Evolutionary conservation across 2,797 vertebrate genomes (phyloP).

Genomic region (Schizopygopsis malacanthus): DNA sequence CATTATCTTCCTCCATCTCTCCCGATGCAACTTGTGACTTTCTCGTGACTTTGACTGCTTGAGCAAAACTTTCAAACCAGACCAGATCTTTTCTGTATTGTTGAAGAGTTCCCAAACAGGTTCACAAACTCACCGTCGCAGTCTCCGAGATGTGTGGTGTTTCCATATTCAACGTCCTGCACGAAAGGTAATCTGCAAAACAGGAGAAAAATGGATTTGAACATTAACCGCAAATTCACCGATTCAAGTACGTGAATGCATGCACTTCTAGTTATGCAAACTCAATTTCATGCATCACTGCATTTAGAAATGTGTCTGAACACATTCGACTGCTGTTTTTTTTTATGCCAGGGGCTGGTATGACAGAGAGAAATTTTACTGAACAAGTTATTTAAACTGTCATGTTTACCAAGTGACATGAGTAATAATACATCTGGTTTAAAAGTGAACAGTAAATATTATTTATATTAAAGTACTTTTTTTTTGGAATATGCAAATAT

Average conservation of each 20-base stretch:
- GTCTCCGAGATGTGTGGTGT: slow-evolving; percentile 89
- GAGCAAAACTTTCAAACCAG: neutral
- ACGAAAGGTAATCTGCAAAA: slow-evolving; percentile 85
- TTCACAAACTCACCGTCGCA: slow-evolving; percentile 87
- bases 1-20: slow-evolving; percentile 24
- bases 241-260: neutral
- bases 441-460: neutral
- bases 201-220: slow-evolving; percentile 43
- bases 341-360: neutral
- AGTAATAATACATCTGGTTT: neutral
- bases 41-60: slow-evolving; percentile 17
- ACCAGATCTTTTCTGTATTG: slow-evolving; percentile 30
- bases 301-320: neutral
- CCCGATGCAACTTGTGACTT: slow-evolving; percentile 18
- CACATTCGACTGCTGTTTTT: neutral
- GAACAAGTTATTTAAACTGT: neutral
- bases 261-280: neutral
- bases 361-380: neutral
- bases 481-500: neutral
- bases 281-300: neutral
- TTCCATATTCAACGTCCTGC: slow-evolving; percentile 89
- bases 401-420: neutral
- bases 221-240: neutral
- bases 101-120: slow-evolving; percentile 36
- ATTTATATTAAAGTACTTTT: neutral